Conservation (phyloP, 2,113 vertebrate species). For the Columba livia region DNA sequence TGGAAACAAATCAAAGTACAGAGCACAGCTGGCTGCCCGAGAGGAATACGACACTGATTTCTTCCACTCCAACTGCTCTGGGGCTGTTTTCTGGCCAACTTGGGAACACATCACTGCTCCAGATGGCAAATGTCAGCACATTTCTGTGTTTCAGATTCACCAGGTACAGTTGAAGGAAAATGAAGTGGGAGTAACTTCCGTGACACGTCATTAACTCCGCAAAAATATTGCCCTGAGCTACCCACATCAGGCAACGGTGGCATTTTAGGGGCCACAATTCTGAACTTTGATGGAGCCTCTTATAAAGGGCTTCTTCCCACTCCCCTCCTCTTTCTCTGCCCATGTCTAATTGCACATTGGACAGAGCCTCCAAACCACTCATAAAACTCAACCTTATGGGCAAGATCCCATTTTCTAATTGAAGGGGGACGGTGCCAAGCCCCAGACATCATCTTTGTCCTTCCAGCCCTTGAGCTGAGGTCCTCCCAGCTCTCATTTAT, state of each 20-base stretch:
- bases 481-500: neutral
- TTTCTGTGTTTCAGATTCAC: neutral
- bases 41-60: neutral
- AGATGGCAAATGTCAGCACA: constrained; percentile 48
- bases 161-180: neutral
- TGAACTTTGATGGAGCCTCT: neutral
- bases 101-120: neutral
- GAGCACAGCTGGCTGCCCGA: constrained; percentile 18
- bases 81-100: neutral
- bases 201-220: fast-evolving
- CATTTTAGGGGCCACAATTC: neutral
- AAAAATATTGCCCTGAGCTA: neutral
- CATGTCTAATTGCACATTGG: neutral
- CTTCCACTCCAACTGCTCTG: constrained; percentile 33
- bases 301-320: neutral
- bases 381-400: neutral
- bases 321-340: neutral
- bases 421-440: neutral
- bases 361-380: neutral
- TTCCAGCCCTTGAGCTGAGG: neutral
- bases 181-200: neutral
- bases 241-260: fast-evolving
- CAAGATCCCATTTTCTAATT: neutral
- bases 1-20: constrained; percentile 45
- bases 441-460: neutral